Evolutionary conservation across 2,888 invertebrate genomes (phyloP).

Genomic region (Scaptomyza parva): DNA sequence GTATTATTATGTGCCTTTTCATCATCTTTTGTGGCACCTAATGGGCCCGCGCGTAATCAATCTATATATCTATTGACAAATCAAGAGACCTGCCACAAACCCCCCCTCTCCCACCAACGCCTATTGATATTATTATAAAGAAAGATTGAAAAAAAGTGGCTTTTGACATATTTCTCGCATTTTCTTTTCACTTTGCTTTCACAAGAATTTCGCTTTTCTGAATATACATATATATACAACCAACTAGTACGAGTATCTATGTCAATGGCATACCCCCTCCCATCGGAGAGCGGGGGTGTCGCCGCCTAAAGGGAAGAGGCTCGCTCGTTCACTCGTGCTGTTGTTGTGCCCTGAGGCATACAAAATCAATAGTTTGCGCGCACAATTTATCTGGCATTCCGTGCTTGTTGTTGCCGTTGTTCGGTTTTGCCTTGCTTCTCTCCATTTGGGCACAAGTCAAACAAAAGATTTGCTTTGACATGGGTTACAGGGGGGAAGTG

Average conservation of each 20-base stretch:
- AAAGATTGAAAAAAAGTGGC: conserved; percentile 47
- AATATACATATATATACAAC: background rate
- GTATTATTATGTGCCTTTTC: conserved; percentile 9
- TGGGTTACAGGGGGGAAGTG: no score
- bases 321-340: no score
- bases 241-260: conserved; percentile 54
- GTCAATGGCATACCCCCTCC: conserved; percentile 65
- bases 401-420: conserved; percentile 42
- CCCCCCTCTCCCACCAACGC: no score
- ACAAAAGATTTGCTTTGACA: conserved; percentile 58
- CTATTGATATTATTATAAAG: conserved; percentile 58
- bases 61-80: conserved; percentile 61
- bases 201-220: conserved; percentile 54
- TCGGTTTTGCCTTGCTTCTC: no score
- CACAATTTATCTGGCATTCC: conserved; percentile 57
- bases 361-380: conserved; percentile 73
- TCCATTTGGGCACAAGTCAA: conserved; percentile 62
- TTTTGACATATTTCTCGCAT: conserved; percentile 74
- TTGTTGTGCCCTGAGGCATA: conserved; percentile 24
- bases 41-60: conserved; percentile 46
- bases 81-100: conserved; percentile 60
- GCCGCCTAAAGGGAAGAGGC: background rate
- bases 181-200: conserved; percentile 69
- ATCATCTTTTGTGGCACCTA: conserved; percentile 22
- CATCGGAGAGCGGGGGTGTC: background rate